Evolutionary conservation across 2,797 vertebrate genomes (phyloP).

Genomic region (Schizothorax lantsangensis): DNA sequence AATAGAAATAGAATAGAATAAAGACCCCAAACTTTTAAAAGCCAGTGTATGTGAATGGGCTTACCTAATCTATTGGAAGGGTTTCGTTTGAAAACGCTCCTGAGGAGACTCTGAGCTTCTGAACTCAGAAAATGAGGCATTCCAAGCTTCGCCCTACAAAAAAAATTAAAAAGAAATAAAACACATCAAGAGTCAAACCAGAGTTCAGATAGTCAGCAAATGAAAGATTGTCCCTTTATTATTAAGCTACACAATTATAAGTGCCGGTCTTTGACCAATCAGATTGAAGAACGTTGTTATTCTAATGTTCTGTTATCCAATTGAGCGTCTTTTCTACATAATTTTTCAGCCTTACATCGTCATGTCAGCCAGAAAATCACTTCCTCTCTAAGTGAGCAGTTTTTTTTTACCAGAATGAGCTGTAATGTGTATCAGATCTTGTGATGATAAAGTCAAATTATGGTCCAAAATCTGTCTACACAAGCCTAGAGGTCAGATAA

Average conservation of each 20-base stretch:
- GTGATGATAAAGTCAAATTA: background rate
- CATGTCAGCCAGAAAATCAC: background rate
- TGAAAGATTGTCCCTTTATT: background rate
- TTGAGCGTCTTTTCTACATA: background rate
- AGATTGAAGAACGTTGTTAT: background rate
- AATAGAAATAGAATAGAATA: background rate
- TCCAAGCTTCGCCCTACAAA: conserved; percentile 91
- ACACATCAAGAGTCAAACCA: background rate
- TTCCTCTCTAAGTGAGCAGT: background rate
- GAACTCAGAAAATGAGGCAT: conserved; percentile 97
- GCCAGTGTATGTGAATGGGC: background rate
- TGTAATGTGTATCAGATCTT: background rate
- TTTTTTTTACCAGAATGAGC: background rate
- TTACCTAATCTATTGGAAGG: conserved; percentile 95
- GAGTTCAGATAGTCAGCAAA: background rate
- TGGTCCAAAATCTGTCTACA: background rate
- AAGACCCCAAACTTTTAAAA: background rate
- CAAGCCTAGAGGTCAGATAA: conserved; percentile 14
- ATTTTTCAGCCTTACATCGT: background rate
- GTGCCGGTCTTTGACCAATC: background rate
- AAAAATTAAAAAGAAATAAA: background rate
- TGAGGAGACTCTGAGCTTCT: conserved; percentile 95
- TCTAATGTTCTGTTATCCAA: background rate
- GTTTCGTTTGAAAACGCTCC: conserved; percentile 98
- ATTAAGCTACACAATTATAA: background rate